A percentile compares a stretch with the other conserved stretches of the same genome.
phyloP scores from a whole-genome alignment of 2,113 vertebrate species.

The Ptilonorhynchus violaceus region DNA sequence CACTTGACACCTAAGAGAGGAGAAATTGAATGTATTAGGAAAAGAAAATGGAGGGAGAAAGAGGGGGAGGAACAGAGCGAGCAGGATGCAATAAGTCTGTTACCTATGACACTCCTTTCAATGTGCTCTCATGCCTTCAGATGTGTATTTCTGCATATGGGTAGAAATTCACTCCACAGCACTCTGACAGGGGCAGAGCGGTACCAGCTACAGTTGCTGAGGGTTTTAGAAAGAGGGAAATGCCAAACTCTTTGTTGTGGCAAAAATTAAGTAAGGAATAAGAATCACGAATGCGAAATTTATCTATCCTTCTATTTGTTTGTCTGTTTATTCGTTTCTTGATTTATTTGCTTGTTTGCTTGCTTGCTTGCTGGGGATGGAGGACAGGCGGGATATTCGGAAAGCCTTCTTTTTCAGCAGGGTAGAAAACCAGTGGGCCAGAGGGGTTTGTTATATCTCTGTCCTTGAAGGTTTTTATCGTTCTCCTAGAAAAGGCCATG shows the following conservation, averaged over 20 bases:
- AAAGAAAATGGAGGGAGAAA: not conserved
- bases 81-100: not conserved
- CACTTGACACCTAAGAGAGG: not conserved
- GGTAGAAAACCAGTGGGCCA: not conserved
- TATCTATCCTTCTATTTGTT: accelerated
- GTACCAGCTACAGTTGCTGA: not conserved
- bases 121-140: not conserved
- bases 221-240: not conserved
- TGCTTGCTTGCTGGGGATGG: accelerated
- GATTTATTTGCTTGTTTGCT: accelerated
- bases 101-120: not conserved
- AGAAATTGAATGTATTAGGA: not conserved
- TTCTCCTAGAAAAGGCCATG: not conserved
- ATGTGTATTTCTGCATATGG: not conserved
- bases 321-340: accelerated
- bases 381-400: not conserved
- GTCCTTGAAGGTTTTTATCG: not conserved
- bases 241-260: not conserved
- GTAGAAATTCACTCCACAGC: not conserved
- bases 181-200: not conserved
- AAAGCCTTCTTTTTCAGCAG: not conserved
- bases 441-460: not conserved
- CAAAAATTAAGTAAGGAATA: not conserved
- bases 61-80: not conserved
- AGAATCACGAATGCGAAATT: not conserved